phyloP scores from a whole-genome alignment of 2,888 invertebrate species.

The Phania funesta region DNA sequence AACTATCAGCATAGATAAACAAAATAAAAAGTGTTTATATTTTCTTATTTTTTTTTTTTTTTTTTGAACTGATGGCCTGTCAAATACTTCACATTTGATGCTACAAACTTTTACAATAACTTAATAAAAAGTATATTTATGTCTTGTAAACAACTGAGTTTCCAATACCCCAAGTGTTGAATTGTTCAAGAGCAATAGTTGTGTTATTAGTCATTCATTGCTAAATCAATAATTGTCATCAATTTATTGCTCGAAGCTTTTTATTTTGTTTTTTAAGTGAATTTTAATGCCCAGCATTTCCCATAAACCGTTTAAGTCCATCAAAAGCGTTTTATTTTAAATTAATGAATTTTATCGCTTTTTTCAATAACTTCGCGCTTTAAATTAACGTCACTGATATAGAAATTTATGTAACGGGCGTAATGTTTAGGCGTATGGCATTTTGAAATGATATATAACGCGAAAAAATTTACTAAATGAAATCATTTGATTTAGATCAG shows the following conservation, averaged over 20 bases:
- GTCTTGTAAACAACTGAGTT: neutral
- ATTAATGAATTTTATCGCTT: constrained; percentile 17
- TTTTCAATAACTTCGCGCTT: no score
- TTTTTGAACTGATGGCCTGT: constrained; percentile 30
- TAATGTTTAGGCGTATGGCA: no score
- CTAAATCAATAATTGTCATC: constrained; percentile 15
- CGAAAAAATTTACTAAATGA: no score
- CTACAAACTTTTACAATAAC: no score
- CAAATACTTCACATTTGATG: constrained; percentile 40
- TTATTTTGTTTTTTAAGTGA: neutral
- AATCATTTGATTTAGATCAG: no score
- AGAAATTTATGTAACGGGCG: no score
- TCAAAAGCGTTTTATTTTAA: neutral
- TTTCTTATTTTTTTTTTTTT: neutral
- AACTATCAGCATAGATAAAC: no score
- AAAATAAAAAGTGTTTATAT: neutral
- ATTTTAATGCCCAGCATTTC: neutral
- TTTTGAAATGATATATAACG: no score
- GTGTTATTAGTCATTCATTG: neutral
- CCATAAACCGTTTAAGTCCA: neutral
- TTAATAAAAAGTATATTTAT: no score
- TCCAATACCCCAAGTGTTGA: neutral
- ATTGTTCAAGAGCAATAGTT: no score
- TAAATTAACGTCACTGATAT: constrained; percentile 19
- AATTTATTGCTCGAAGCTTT: neutral